Evolutionary conservation across 1,140 invertebrate species (phyloP).

Genomic region (Hylyphantes graminicola): DNA sequence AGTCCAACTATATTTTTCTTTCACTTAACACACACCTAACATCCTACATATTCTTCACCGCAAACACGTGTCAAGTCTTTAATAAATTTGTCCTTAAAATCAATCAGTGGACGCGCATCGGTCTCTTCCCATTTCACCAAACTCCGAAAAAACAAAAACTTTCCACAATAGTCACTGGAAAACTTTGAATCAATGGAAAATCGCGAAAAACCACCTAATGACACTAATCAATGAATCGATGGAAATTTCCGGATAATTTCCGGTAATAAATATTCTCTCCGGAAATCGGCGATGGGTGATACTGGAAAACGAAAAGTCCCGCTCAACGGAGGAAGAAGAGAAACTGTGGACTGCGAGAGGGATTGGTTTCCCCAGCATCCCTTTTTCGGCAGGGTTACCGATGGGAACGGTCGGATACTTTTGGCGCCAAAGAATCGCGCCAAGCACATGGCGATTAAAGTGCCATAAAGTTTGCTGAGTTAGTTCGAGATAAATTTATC

Average conservation of each 20-base stretch:
- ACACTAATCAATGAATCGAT: slow-evolving; percentile 7
- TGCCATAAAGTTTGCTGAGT: slow-evolving; percentile 34
- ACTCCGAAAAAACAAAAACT: neutral
- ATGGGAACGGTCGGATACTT: neutral
- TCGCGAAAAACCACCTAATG: neutral
- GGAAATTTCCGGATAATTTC: slow-evolving; percentile 9
- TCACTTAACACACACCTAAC: too few relatives aligned
- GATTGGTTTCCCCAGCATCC: slow-evolving; percentile 33
- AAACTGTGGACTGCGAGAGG: slow-evolving; percentile 26
- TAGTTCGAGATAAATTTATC: neutral
- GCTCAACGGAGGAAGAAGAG: slow-evolving; percentile 37
- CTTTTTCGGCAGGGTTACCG: neutral
- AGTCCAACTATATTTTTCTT: too few relatives aligned
- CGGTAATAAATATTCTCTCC: slow-evolving; percentile 22
- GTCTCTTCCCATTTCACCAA: neutral
- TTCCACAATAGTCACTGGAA: neutral
- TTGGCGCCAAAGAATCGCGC: slow-evolving; percentile 21
- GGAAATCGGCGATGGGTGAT: neutral
- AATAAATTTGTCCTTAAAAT: too few relatives aligned
- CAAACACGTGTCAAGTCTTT: too few relatives aligned
- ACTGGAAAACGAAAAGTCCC: slow-evolving; percentile 32
- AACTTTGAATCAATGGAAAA: too few relatives aligned
- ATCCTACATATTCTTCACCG: too few relatives aligned
- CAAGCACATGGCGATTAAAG: slow-evolving; percentile 22
- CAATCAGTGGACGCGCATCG: too few relatives aligned